Base-by-base conservation (phyloP, 2,888 invertebrate species). In the Eretmocerus hayati region DNA sequence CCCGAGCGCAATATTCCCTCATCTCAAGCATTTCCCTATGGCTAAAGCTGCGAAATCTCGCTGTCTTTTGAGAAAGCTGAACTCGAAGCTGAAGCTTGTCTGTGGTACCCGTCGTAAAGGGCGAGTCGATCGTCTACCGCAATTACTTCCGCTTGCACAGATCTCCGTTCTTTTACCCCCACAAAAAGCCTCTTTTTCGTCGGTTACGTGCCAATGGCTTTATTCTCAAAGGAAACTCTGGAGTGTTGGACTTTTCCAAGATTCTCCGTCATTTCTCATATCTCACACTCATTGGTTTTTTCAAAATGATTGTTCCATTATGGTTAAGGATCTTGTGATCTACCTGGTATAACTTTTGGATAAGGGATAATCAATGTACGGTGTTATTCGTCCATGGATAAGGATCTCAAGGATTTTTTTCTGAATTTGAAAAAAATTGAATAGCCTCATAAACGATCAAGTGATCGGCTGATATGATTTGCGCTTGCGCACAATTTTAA, bases 71-170 rank as follows among this genome's bases (percentile, higher is more conserved):
- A 13, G 18, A 8, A 19, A 2, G 11, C 6, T 31, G 22, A 43
- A 23, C 4, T 18, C 2, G 13, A 37, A 43, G 35, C 16, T 11
- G 19, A 23, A 19, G 18, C 26, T 26, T 11, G 8, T 26, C 26
- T 26, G 26, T 26, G 11, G 23, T n/a, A 9, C 26, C 55, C 48
- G 48, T 52, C 53, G 48, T 56, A 55, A 53, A 53, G 52, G 39
- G 55, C 50, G 55, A 57, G 57, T 59, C 55, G 55, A 58, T 59
- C 58, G 59, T 59, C 62, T 63, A 62, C 56, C 59, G 55, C 59
- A 58, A 64, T 62, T 62, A 64, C 59, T 61, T 65, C 58, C 56
- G 61, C 58, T 57, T 55, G 53, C 56, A 55, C 53, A 47, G 58
- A 58, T 52, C 53, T 56, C 41, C 50, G 46, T 44, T 54, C 54